Conservation (phyloP, 2,888 invertebrate species). For the Tyria jacobaeae region DNA sequence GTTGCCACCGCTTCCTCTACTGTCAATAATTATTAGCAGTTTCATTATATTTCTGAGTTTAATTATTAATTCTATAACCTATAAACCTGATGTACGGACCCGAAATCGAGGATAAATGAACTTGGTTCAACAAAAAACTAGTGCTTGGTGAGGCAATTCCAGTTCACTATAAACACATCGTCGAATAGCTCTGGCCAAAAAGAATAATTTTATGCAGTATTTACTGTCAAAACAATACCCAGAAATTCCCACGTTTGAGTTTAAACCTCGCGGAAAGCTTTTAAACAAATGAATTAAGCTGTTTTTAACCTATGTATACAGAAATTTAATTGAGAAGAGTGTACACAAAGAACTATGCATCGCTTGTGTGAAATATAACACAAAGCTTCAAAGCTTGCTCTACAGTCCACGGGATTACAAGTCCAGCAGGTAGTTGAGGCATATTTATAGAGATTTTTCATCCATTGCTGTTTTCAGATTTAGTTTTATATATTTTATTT, state of each 20-base stretch:
- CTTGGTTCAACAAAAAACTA: too few relatives aligned
- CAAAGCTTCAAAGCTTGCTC: neutral
- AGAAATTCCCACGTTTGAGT: too few relatives aligned
- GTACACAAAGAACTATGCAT: slow-evolving; percentile 4
- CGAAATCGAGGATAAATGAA: too few relatives aligned
- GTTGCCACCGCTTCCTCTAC: too few relatives aligned
- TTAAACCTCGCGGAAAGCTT: neutral
- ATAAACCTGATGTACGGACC: too few relatives aligned
- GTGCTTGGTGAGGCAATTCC: too few relatives aligned
- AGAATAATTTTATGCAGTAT: neutral
- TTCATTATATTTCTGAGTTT: too few relatives aligned
- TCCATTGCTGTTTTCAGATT: slow-evolving; percentile 27
- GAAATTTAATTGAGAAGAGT: neutral
- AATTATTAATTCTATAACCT: too few relatives aligned
- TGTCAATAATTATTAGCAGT: too few relatives aligned
- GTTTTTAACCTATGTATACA: neutral
- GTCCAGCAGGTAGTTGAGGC: slow-evolving; percentile 33
- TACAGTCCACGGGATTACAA: slow-evolving; percentile 19
- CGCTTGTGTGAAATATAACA: slow-evolving; percentile 1
- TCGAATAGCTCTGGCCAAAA: neutral
- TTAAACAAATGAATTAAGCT: neutral
- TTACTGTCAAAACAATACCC: neutral
- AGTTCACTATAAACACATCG: neutral
- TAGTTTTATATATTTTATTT: slow-evolving; percentile 28
- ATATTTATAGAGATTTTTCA: slow-evolving; percentile 51